Base-by-base conservation (phyloP, 2,888 invertebrate genomes). In the Sphaerophoria rueppellii region DNA sequence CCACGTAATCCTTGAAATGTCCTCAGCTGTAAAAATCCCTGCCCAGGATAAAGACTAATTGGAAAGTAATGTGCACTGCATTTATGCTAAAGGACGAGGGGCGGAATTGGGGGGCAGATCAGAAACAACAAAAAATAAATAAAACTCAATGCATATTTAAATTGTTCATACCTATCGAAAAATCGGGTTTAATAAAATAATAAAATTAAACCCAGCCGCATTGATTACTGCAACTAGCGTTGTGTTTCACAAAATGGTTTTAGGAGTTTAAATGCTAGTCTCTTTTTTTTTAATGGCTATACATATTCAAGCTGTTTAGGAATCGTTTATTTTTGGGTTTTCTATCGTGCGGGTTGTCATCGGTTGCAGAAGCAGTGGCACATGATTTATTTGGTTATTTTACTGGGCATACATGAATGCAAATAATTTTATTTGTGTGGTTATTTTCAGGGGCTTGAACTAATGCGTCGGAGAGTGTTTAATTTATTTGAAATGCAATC, bases 1-100 rank as follows among this genome's bases (percentile, higher is more conserved):
- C 46, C 50, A 71, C 37, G 58, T 57, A 71, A 81, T 76, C 81
- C 81, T 81, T 76, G 58, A 65, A 81, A 76, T 14, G 76, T 71
- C 65, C 58, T 72, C 71, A 71, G 54, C 60, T 61, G 72, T 65
- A 67, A 81, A 60, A 81, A 81, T 60, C 61, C 48, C 34, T 32
- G 14, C 37, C 37, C 67, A 14, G 55, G 37, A 65, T 58, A 61
- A 61, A 81, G 60, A 71, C 76, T 67, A 81, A 81, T 81, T 76
- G 76, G 54, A 61, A 72, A 11, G 67, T 48, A 67, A 32, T 69
- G 60, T 46, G 58, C 37, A 24, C 24, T 2, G 40, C 69, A 61
- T 60, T 67, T 58, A 11, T 58, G 24, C 24, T 2, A 24, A 24
- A 24, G 24, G 2, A 24, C 24, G 24, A 24, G 24, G 24, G 2